phyloP scores from a whole-genome alignment of 2,113 vertebrate genomes.

The Heliornis fulica region DNA sequence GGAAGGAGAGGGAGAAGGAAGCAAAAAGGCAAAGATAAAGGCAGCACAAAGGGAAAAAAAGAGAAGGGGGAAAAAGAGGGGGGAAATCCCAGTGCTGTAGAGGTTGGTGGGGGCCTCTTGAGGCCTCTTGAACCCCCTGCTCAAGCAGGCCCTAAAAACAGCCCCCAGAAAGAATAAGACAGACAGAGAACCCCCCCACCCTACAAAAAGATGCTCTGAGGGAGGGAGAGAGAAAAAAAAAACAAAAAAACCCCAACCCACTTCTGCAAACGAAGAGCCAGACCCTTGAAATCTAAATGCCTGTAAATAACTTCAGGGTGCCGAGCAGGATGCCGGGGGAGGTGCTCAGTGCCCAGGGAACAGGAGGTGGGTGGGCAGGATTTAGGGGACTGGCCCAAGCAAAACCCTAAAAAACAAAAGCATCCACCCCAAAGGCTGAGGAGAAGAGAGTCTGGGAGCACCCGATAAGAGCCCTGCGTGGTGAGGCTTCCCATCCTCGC shows the following conservation, averaged over 20 bases:
- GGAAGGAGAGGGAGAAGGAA: background rate
- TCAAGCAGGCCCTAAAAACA: background rate
- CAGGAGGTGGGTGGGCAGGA: background rate
- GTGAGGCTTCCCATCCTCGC: background rate
- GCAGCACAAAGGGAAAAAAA: too few relatives aligned
- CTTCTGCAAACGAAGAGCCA: background rate
- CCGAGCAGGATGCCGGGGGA: accelerated
- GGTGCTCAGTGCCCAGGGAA: background rate
- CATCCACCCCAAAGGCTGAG: background rate
- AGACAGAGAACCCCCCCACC: background rate
- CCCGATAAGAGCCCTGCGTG: accelerated
- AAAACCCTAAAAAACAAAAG: background rate
- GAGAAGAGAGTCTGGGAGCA: background rate
- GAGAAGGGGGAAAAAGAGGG: background rate
- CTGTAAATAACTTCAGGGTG: accelerated
- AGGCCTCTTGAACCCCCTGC: background rate
- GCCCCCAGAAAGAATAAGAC: accelerated
- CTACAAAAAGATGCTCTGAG: background rate
- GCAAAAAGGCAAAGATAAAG: too few relatives aligned
- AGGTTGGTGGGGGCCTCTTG: background rate
- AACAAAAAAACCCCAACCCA: too few relatives aligned
- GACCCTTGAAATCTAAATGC: accelerated
- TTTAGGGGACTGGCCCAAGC: background rate
- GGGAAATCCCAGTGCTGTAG: background rate
- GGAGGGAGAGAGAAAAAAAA: background rate